Conservation (phyloP, 2,113 vertebrate species). For the Theristicus caerulescens region DNA sequence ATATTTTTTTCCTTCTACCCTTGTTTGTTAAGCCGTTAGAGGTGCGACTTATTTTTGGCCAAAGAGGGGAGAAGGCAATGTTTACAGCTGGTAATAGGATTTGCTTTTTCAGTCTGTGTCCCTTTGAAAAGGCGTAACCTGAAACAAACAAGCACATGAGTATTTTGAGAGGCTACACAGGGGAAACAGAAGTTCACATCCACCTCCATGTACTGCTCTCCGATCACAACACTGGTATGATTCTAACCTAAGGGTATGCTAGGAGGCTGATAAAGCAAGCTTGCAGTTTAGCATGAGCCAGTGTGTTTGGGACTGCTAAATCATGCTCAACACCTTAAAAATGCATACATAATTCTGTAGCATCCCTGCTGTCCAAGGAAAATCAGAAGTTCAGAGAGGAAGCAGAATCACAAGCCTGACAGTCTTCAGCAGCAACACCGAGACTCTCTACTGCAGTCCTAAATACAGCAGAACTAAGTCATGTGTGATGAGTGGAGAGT, state of each 20-base stretch:
- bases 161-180: neutral
- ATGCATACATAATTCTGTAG: neutral
- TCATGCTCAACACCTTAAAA: neutral
- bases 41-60: neutral
- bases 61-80: neutral
- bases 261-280: neutral
- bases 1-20: constrained; percentile 21
- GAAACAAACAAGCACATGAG: neutral
- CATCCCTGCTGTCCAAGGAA: neutral
- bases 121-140: neutral
- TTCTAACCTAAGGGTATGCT: neutral
- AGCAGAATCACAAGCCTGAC: neutral
- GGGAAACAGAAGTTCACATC: neutral
- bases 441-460: neutral
- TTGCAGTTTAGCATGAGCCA: neutral
- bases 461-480: neutral
- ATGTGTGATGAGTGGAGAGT: neutral
- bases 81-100: neutral
- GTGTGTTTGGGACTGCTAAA: neutral
- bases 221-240: neutral
- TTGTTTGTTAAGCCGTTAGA: constrained; percentile 41
- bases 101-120: neutral
- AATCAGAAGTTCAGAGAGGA: neutral
- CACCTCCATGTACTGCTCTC: neutral
- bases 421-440: neutral